These are phyloP conservation scores for Cabera pusaria DNA, from an alignment of 2,888 invertebrate genomes.

Conservation along the genomic window DNA sequence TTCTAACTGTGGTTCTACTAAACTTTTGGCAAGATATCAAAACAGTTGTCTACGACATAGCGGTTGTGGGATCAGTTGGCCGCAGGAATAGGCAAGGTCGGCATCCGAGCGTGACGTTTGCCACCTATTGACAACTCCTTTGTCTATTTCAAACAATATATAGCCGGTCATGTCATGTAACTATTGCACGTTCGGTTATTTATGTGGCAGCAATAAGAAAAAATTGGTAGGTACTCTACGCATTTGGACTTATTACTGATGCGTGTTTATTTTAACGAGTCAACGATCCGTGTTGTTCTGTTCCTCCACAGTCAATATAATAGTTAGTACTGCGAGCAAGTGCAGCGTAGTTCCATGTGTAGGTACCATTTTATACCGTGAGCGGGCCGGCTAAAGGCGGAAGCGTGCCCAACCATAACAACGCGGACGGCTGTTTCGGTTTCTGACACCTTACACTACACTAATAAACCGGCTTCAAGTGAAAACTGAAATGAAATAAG, in stretches of 20 bases:
- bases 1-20: no score
- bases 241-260: conserved; percentile 37
- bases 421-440: conserved; percentile 62
- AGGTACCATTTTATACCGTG: conserved; percentile 2
- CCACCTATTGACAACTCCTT: conserved; percentile 60
- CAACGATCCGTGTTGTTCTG: conserved; percentile 53
- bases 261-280: conserved; percentile 64
- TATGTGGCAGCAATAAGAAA: conserved; percentile 8
- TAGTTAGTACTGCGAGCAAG: conserved; percentile 6
- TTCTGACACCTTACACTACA: conserved; percentile 68
- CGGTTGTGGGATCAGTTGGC: conserved; percentile 41
- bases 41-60: conserved; percentile 29
- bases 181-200: conserved; percentile 7
- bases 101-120: conserved; percentile 75
- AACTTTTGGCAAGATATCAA: conserved; percentile 8
- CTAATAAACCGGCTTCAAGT: conserved; percentile 69
- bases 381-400: conserved; percentile 56
- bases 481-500: conserved; percentile 65
- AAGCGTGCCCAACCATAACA: conserved; percentile 74
- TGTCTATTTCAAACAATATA: conserved; percentile 27
- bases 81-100: conserved; percentile 78
- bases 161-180: conserved; percentile 10
- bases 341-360: conserved; percentile 24
- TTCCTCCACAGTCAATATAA: conserved; percentile 28
- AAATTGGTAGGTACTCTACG: conserved; percentile 10